Evolutionary conservation across 2,888 invertebrate species (phyloP), one percentile per base, ranked within the genome.

Genomic region (Malthinus seriepunctatus): DNA sequence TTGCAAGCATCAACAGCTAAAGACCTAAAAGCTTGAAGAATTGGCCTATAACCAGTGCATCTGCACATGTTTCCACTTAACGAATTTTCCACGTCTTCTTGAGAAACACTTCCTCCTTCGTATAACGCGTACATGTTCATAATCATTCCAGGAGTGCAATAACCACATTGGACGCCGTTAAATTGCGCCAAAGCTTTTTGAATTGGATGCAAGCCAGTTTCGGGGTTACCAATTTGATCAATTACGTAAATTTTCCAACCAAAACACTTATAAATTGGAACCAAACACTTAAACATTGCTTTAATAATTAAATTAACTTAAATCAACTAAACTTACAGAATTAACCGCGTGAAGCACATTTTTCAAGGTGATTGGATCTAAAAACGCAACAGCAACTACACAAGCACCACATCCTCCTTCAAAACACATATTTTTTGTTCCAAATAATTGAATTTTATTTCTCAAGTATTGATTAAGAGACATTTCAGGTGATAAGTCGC

Each of bases 321-420:
- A 10, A 10, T 35, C 4, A 3, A 11, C 4, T 14, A 10, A 4
- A 31, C 82, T 80, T 75, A 88, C 88, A 50, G 88, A 88, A 73
- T 88, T 88, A 0, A 87, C 84, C 37, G 87, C 82, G 69, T 84
- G 79, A 0, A 81, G 79, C 3, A 78, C 75, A 32, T 77, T 78
- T 63, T 82, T 79, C 5, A 82, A 80, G 0, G 82, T 83, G 7
- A 68, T 73, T 0, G 82, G 80, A 63, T 84, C 79, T 1, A 73
- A 73, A n/a, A 73, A 78, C 1, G 79, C 70, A 0, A 81, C 82
- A 1, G 81, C 78, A 1, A 85, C 84, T 2, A 84, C 78, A 69
- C 89, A 89, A 0, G 83, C 84, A 0, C 90, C 90, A 66, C 90
- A 90, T 1, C 89, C 89, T 0, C 89, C 89, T 71, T 89, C 89